Conservation (phyloP, 2,888 invertebrate genomes). For the Drosophila limbata region DNA sequence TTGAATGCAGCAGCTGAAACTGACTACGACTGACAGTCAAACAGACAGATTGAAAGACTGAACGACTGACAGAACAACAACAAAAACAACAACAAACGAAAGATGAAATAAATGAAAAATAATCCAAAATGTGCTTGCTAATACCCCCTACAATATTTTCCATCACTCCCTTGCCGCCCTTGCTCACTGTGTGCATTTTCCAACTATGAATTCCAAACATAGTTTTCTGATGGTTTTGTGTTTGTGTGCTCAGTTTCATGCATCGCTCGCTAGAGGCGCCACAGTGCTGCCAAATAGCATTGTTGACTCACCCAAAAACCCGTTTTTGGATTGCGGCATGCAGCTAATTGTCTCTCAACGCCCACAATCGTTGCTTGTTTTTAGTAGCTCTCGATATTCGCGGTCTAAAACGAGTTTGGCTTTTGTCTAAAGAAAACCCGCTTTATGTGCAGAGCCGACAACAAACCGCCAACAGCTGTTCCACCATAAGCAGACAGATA, state of each 20-base stretch:
- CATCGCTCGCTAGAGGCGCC: conserved; percentile 22
- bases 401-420: conserved; percentile 46
- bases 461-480: conserved; percentile 50
- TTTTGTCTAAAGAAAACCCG: conserved; percentile 45
- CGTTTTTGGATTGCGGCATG: conserved; percentile 74
- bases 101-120: conserved; percentile 43
- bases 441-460: conserved; percentile 45
- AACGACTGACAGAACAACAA: conserved; percentile 5
- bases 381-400: conserved; percentile 42
- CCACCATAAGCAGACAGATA: neutral
- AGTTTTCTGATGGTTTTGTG: conserved; percentile 30
- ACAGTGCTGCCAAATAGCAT: conserved; percentile 12
- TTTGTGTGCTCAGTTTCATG: conserved; percentile 9
- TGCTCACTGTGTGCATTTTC: conserved; percentile 21
- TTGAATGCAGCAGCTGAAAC: conserved; percentile 67
- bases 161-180: neutral
- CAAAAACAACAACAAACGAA: conserved; percentile 6
- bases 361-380: conserved; percentile 58
- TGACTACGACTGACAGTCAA: conserved; percentile 48
- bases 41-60: conserved; percentile 16
- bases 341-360: conserved; percentile 75
- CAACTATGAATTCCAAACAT: conserved; percentile 37
- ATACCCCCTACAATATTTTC: conserved; percentile 9
- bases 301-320: conserved; percentile 37
- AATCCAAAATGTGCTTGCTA: conserved; percentile 43